phyloP scores from a whole-genome alignment of 2,113 vertebrate species.

The Melanostigma gelatinosum region DNA sequence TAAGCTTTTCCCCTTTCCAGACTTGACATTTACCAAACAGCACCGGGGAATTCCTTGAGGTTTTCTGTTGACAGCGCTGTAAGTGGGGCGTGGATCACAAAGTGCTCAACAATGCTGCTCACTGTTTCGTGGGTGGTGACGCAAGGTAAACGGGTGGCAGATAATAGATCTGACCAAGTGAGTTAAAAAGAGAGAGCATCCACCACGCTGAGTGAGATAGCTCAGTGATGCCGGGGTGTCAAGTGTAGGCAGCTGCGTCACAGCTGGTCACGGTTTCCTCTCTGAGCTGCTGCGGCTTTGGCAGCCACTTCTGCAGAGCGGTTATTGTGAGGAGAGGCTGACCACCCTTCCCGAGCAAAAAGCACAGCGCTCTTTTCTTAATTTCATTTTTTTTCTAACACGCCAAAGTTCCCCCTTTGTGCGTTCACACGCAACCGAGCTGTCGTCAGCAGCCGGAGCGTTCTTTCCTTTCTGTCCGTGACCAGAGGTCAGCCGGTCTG shows the following conservation, averaged over 20 bases:
- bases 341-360: constrained; percentile 43
- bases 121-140: constrained; percentile 46
- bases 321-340: constrained; percentile 51
- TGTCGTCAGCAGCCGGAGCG: constrained; percentile 43
- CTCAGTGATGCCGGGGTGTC: constrained; percentile 51
- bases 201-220: not conserved
- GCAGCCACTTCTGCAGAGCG: constrained; percentile 43
- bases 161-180: constrained; percentile 27
- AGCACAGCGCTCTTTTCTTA: constrained; percentile 47
- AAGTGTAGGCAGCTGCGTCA: constrained; percentile 68
- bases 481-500: constrained; percentile 39
- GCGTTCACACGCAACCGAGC: constrained; percentile 48
- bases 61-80: constrained; percentile 62
- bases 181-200: not conserved
- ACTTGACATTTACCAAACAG: constrained; percentile 58
- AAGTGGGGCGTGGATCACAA: constrained; percentile 53
- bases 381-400: not conserved
- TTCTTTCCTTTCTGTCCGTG: constrained; percentile 16
- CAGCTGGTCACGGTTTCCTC: constrained; percentile 69
- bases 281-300: constrained; percentile 66
- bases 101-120: constrained; percentile 55
- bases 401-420: not conserved
- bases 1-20: constrained; percentile 38
- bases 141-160: constrained; percentile 35
- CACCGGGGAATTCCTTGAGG: constrained; percentile 72